phyloP scores from a whole-genome alignment of 2,888 invertebrate genomes.

The Gandaritis pyraliata region DNA sequence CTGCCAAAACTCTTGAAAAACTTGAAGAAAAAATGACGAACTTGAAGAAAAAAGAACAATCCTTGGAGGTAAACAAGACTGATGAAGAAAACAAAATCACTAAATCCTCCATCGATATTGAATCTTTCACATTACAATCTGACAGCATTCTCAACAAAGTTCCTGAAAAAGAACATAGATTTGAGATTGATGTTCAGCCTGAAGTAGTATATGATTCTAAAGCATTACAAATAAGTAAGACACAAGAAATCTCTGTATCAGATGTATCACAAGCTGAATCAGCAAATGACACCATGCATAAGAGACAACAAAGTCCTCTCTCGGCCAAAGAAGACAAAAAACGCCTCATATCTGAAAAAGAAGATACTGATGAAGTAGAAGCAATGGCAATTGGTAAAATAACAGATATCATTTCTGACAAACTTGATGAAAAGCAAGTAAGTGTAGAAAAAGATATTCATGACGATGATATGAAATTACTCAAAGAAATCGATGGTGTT shows the following conservation, averaged over 20 bases:
- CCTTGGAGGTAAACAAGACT: constrained; percentile 3
- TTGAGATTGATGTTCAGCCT: constrained; percentile 53
- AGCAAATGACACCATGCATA: constrained; percentile 11
- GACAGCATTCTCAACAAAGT: constrained; percentile 54
- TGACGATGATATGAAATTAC: constrained; percentile 28
- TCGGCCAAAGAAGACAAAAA: constrained; percentile 40
- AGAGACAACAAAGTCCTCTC: constrained; percentile 37
- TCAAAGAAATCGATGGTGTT: constrained; percentile 50
- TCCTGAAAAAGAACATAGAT: constrained; percentile 60
- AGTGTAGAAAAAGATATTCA: constrained; percentile 64
- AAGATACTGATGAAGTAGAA: constrained; percentile 33
- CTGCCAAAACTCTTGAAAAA: constrained; percentile 76
- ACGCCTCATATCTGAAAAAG: constrained; percentile 38
- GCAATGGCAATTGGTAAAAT: constrained; percentile 19
- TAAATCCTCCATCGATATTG: constrained; percentile 54
- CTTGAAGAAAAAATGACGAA: constrained; percentile 76
- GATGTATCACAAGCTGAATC: constrained; percentile 7
- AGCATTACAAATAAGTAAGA: constrained; percentile 13
- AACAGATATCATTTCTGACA: constrained; percentile 57
- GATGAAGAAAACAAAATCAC: constrained; percentile 19
- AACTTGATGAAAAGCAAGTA: constrained; percentile 75
- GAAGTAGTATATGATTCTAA: constrained; percentile 22
- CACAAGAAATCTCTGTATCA: constrained; percentile 2
- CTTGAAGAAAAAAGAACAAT: constrained; percentile 61
- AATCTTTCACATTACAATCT: constrained; percentile 48